These are phyloP conservation scores for Cordylochernes scorpioides DNA, from an alignment of 2,888 invertebrate genomes.

Conservation along the genomic window DNA sequence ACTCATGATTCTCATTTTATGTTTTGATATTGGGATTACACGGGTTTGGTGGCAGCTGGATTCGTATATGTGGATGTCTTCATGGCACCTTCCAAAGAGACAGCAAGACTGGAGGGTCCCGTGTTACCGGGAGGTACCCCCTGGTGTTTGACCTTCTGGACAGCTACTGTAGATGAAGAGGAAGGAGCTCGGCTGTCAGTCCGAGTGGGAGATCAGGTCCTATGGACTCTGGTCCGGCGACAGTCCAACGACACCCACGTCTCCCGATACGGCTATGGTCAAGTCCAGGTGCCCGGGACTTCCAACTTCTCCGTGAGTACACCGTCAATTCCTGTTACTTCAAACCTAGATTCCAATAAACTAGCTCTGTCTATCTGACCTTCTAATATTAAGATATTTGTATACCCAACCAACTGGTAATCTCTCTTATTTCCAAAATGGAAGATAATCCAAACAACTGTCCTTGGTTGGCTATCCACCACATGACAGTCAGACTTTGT, in stretches of 20 bases:
- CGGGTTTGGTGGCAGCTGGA: constrained; percentile 5
- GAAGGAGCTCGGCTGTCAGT: constrained; percentile 7
- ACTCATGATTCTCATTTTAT: too few species aligned
- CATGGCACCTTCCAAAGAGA: constrained; percentile 4
- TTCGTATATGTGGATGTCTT: constrained; percentile 11
- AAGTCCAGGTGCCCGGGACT: constrained; percentile 5
- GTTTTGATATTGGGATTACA: too few species aligned
- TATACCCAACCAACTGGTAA: too few species aligned
- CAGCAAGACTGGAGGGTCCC: constrained; percentile 6
- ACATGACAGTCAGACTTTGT: too few species aligned
- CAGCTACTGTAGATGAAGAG: constrained; percentile 6
- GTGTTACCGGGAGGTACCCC: constrained; percentile 6
- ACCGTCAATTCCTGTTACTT: neutral
- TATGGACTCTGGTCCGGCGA: constrained; percentile 5
- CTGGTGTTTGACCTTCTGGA: constrained; percentile 10
- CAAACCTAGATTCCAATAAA: too few species aligned
- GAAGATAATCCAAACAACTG: too few species aligned
- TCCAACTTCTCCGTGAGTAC: constrained; percentile 7
- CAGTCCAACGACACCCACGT: constrained; percentile 3
- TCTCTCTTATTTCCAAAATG: too few species aligned
- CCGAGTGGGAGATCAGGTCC: constrained; percentile 3
- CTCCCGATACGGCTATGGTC: constrained; percentile 8
- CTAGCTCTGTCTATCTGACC: too few species aligned
- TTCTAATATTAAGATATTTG: too few species aligned
- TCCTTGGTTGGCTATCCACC: too few species aligned